These are phyloP conservation scores for Athripsodes cinereus DNA, from an alignment of 2,888 invertebrate genomes.

Conservation along the genomic window DNA sequence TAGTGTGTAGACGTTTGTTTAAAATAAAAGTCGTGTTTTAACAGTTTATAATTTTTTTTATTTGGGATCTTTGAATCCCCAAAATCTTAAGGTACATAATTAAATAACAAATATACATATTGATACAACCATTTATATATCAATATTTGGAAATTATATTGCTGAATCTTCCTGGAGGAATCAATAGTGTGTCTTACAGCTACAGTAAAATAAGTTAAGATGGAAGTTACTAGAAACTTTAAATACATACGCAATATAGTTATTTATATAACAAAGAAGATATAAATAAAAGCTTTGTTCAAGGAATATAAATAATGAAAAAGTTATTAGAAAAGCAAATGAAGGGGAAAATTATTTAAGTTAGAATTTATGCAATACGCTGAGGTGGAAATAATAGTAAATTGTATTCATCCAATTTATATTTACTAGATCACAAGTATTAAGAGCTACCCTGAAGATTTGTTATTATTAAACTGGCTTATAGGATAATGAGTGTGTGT, in stretches of 20 bases:
- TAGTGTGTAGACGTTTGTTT: too few species aligned
- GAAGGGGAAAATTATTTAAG: background rate
- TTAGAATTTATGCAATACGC: background rate
- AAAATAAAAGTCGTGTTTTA: too few species aligned
- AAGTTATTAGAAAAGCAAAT: background rate
- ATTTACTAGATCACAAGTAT: background rate
- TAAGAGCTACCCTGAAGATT: background rate
- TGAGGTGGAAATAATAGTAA: background rate
- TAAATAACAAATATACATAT: constrained; percentile 1
- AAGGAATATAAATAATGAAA: background rate
- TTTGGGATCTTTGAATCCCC: background rate
- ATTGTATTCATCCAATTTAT: too few species aligned
- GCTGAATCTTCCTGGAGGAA: background rate
- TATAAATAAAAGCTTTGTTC: background rate
- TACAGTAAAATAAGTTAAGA: background rate
- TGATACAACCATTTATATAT: background rate
- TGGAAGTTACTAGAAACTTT: background rate
- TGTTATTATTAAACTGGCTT: background rate
- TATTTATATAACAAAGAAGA: background rate
- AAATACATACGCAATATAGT: background rate
- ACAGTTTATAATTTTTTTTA: too few species aligned
- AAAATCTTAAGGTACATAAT: background rate
- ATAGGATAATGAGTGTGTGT: too few species aligned
- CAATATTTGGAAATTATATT: background rate
- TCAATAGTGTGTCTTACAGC: background rate